Base-by-base conservation (phyloP, 2,888 invertebrate genomes). In the Tridacna gigas region DNA sequence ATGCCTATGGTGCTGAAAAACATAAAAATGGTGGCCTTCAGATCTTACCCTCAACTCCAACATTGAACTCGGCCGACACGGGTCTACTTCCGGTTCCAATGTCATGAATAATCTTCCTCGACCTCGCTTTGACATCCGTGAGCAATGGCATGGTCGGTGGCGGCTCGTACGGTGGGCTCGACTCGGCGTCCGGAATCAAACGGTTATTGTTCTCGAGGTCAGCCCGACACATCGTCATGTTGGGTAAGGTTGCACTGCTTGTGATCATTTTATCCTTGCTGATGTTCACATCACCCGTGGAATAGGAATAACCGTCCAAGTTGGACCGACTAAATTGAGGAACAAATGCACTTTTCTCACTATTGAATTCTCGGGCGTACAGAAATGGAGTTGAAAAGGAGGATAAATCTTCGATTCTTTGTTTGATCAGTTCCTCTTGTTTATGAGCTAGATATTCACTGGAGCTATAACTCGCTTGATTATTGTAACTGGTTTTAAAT, bases 141-240 rank as follows among this genome's bases (percentile, higher is more conserved):
- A 96, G 94, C 69, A 96, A 93, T 25, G 96, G 96, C 96, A 96
- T 96, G 25, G 96, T 96, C 20, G 96, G 96, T 11, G 95, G 95
- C 93, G 94, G 91, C 78, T 91, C 92, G 74, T 86, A 88, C 11
- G 92, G 91, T 7, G 92, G 92, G 80, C 92, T 93, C 45, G 88
- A 90, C 80, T 92, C 92, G 0, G 91, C 91, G 74, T 95, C 95
- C 15, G 95, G 94, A 73, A 95, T 94, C 51, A 95, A 95, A 22
- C 94, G 93, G 79, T 94, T 93, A 82, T 94, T 94, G 67, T 93
- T 94, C 63, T 92, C 92, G n/a, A 90, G 77, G 51, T 91, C 91
- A 11, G 85, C 83, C 74, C 91, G 84, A 60, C 89, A 89, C 37
- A 90, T 87, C 69, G 91, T 91, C 48, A 93, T 91, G 25, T 93